Evolutionary conservation across 2,888 invertebrate species (phyloP), one percentile per base, ranked within the genome.

Genomic region (Erebia ligea): DNA sequence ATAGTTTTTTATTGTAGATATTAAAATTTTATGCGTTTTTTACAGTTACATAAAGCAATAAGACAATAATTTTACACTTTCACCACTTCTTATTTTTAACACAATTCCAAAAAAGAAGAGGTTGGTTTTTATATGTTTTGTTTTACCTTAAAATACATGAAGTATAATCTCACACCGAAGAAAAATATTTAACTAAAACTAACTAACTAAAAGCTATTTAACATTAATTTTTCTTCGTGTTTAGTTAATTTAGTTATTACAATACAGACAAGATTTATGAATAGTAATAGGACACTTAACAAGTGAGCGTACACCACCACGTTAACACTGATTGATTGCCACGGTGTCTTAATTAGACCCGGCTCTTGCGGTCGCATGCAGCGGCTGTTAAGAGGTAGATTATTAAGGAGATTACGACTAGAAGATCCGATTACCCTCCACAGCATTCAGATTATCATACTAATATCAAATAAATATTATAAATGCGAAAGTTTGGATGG

Each of bases 251-350:
- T 15, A n/a, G 6, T 19, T 10, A 10, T 54, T 10, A 19, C 10
- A 19, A 54, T 15, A 21, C 17, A 63, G 17, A 15, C 21, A 50
- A 50, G 50, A 63, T n/a, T n/a, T 17, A 50, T 11, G 10, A 45
- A 48, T 48, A 34, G 63, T 63, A 63, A 63, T 25, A 50, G 19
- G 52, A 64, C 17, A 25, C 34, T 17, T 63, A 5, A 61, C 52
- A 52, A 40, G 21, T 64, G 40, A 34, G 52, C 11, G n/a, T 17
- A 17, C 52, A 25, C 52, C 50, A 34, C 69, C 67, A 70, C 66
- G 13, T 67, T 66, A 70, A 67, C 58, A 63, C 63, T 67, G 72
- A 72, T 72, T 48, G 58, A 72, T 70, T 70, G 72, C 67, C 42
- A 42, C 25, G 21, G 19, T 70, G 67, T 72, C 72, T 72, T 72